phyloP scores from a whole-genome alignment of 2,888 invertebrate species.

The Syrphus vitripennis region DNA sequence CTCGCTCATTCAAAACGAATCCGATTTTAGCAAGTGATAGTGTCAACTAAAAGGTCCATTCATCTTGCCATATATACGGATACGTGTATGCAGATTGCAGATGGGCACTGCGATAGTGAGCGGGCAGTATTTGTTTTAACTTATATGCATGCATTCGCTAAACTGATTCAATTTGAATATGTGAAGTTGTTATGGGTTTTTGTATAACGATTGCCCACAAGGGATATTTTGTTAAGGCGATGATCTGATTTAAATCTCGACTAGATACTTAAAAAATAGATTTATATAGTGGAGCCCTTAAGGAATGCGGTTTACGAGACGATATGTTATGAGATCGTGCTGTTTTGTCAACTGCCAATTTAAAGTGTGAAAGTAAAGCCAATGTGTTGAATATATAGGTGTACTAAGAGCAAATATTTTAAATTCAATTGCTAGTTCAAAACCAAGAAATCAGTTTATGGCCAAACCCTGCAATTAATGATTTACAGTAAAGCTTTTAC shows the following conservation, averaged over 20 bases:
- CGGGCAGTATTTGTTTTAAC: slow-evolving; percentile 57
- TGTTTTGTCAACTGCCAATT: not conserved
- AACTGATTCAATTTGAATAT: slow-evolving; percentile 48
- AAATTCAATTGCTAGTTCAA: too few species aligned
- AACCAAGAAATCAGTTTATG: too few species aligned
- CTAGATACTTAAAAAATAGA: slow-evolving; percentile 55
- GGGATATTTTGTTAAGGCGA: slow-evolving; percentile 32
- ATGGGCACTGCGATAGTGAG: slow-evolving; percentile 48
- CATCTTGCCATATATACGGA: slow-evolving; percentile 56
- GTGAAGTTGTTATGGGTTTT: not conserved
- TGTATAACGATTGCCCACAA: not conserved
- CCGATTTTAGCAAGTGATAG: slow-evolving; percentile 64
- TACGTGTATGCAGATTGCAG: slow-evolving; percentile 48
- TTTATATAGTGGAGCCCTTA: slow-evolving; percentile 21
- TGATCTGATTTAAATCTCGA: slow-evolving; percentile 51
- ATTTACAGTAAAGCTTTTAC: too few species aligned
- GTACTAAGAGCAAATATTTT: not conserved
- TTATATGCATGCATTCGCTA: slow-evolving; percentile 40
- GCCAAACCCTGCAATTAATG: too few species aligned
- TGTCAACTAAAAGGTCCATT: slow-evolving; percentile 72
- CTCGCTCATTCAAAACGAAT: slow-evolving; percentile 58
- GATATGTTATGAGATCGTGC: not conserved
- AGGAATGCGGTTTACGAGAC: slow-evolving; percentile 18
- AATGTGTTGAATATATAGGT: not conserved
- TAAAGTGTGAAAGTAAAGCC: not conserved